Evolutionary conservation across 2,797 vertebrate genomes (phyloP).

Genomic region (Bryconaethiops microstoma): DNA sequence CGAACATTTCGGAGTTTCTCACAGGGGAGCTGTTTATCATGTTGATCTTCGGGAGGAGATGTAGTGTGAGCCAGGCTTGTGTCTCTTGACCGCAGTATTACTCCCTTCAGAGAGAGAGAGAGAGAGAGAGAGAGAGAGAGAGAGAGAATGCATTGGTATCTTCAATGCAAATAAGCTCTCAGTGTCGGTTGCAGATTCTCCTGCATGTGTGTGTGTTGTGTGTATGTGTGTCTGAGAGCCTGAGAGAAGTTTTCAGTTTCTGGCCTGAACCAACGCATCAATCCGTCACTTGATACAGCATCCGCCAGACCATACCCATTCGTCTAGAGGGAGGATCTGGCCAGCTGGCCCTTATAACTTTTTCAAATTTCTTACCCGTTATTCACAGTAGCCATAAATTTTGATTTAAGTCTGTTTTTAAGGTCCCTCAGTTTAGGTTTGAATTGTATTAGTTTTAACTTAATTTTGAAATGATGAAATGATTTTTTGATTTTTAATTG

Average conservation of each 20-base stretch:
- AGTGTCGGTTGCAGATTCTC: not conserved
- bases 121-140: not conserved
- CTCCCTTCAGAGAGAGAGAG: constrained; percentile 17
- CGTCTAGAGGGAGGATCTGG: constrained; percentile 28
- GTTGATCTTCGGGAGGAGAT: constrained; percentile 36
- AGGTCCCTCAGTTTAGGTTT: no score
- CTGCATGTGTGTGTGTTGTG: not conserved
- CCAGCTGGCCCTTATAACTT: not conserved
- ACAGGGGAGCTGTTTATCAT: constrained; percentile 38
- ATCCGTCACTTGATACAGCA: constrained; percentile 32
- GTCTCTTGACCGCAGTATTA: constrained; percentile 38
- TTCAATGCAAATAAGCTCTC: not conserved
- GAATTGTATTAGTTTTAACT: no score
- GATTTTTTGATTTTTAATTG: no score
- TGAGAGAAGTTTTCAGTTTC: not conserved
- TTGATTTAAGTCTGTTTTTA: not conserved
- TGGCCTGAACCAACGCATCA: constrained; percentile 21
- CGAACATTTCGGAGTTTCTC: constrained; percentile 9
- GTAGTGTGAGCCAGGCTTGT: constrained; percentile 16
- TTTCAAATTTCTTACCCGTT: not conserved
- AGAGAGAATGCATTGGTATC: not conserved
- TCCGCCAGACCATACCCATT: constrained; percentile 25
- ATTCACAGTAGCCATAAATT: constrained; percentile 13
- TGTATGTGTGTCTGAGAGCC: not conserved
- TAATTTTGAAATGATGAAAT: no score